Evolutionary conservation across 2,888 invertebrate genomes (phyloP).

Genomic region (Standfussiana lucernea): DNA sequence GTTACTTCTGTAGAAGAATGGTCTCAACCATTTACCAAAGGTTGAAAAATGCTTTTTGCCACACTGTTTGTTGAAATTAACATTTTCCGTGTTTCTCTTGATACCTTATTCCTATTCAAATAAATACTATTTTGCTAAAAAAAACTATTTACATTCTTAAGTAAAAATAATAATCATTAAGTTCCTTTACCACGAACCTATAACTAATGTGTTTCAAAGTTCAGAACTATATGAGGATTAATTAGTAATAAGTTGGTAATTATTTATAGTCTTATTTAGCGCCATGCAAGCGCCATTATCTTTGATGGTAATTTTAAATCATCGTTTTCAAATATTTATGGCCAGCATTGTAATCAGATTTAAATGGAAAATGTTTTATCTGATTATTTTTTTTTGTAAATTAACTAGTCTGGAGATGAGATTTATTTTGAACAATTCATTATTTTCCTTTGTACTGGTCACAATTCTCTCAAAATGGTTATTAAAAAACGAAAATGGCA

Average conservation of each 20-base stretch:
- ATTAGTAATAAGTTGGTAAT: background rate
- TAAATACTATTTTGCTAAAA: background rate
- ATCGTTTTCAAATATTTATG: background rate
- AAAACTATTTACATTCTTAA: background rate
- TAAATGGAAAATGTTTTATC: background rate
- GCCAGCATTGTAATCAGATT: slow-evolving; percentile 1
- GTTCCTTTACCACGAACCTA: background rate
- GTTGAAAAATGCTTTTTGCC: background rate
- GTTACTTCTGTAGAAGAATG: background rate
- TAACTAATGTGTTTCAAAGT: background rate
- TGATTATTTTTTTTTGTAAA: slow-evolving; percentile 3
- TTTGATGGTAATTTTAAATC: background rate
- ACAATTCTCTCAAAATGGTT: background rate
- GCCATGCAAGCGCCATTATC: background rate
- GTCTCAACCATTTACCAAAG: background rate
- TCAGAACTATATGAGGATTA: background rate
- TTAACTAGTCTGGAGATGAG: background rate
- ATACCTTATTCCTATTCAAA: background rate
- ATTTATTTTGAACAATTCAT: slow-evolving; percentile 1
- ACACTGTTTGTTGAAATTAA: background rate
- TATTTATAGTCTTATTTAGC: background rate
- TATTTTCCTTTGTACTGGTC: background rate
- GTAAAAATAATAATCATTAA: background rate
- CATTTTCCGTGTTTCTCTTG: background rate
- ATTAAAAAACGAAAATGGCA: slow-evolving; percentile 4